Evolutionary conservation across 2,888 invertebrate species (phyloP).

Genomic region (Diplolepis rosae): DNA sequence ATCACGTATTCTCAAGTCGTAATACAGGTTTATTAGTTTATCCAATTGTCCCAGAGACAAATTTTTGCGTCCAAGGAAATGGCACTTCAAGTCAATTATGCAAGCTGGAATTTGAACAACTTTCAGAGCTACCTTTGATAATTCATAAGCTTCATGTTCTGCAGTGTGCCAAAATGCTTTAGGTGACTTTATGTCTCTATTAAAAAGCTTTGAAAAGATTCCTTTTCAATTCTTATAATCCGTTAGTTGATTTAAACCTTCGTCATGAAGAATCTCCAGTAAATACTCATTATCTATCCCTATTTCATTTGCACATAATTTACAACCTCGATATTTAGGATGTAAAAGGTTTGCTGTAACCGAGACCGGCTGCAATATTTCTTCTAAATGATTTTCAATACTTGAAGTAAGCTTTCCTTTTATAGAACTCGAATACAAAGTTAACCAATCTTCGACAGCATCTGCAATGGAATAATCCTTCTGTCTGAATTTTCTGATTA

Average conservation of each 20-base stretch:
- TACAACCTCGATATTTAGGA: too few relatives aligned
- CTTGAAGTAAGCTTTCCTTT: not conserved
- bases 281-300: not conserved
- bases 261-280: not conserved
- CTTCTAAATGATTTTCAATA: not conserved
- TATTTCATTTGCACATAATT: not conserved
- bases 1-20: too few relatives aligned
- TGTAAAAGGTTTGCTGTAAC: too few relatives aligned
- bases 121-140: not conserved
- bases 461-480: not conserved
- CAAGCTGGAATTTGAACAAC: not conserved
- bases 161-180: not conserved
- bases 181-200: not conserved
- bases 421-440: not conserved
- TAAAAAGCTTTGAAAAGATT: not conserved
- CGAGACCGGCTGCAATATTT: not conserved
- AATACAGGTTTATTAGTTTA: too few relatives aligned
- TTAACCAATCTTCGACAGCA: not conserved
- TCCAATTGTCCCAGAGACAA: too few relatives aligned
- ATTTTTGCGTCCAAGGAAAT: too few relatives aligned
- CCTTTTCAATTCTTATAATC: not conserved
- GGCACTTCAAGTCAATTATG: not conserved
- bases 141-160: not conserved
- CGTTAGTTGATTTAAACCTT: not conserved
- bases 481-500: not conserved